Base-by-base conservation (phyloP, 2,888 invertebrate species). In the Plebejus argus region DNA sequence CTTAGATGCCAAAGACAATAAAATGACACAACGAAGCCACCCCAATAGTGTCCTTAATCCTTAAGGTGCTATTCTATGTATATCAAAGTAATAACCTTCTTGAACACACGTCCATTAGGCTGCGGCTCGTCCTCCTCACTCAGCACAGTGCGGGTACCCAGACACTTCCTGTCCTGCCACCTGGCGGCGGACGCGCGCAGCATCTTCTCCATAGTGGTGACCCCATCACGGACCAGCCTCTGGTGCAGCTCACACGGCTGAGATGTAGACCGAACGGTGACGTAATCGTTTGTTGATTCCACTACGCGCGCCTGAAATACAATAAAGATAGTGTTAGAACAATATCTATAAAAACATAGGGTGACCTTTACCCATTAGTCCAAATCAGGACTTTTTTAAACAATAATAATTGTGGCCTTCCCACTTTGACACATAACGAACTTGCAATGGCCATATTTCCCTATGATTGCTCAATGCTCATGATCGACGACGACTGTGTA, bases 81-180 rank as follows among this genome's bases (percentile, higher is more conserved):
- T 3, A 10, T 10, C 1, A 45, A 18, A 15, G 0, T 8, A 71
- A 61, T 61, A 10, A 97, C 97, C 96, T 99, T 99, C 91, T 99
- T 99, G 89, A 99, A 99, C 76, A 99, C 95, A 81, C 98, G 96
- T 75, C 99, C 99, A 87, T 99, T 99, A 1, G 98, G 96, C 89
- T 99, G 99, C 18, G 96, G 92, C 89, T 99, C 99, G 87, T 99
- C 98, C 87, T 98, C 98, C 89, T 99, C 99, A 78, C 97, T 96
- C 70, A 99, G 95, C 83, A 99, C 97, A 84, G 98, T 96, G 77
- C 99, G 95, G 0, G 98, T 98, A 75, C 99, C 99, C 81, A 99
- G 95, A 84, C 98, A 98, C 78, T 95, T 95, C 83, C 96, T 96
- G 74, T 95, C 95, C 10, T 95, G 95, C 93, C 97, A 97, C 82